Percentiles rank a stretch among this genome's conserved stretches.
These are phyloP conservation scores for Perccottus glenii DNA, from an alignment of 2,113 vertebrate species.

Conservation along the genomic window DNA sequence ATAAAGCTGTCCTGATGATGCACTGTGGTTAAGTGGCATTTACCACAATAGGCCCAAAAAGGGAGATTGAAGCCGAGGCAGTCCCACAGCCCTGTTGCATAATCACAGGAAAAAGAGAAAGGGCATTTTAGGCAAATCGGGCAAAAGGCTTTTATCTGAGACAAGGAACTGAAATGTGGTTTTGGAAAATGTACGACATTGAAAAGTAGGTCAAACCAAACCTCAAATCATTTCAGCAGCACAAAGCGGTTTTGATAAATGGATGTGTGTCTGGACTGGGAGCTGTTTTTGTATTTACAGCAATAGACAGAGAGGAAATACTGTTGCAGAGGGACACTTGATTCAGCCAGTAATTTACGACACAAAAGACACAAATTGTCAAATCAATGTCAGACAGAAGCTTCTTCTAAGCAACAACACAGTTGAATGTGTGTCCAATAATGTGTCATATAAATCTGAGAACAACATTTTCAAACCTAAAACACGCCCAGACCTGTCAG, in stretches of 20 bases:
- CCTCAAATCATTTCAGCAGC: slow-evolving; percentile 41
- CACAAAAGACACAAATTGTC: slow-evolving; percentile 49
- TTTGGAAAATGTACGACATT: slow-evolving; percentile 21
- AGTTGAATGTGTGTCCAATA: slow-evolving; percentile 4
- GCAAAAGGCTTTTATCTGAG: slow-evolving; percentile 18
- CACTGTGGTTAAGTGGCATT: slow-evolving; percentile 13
- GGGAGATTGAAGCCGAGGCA: background rate
- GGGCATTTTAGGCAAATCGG: slow-evolving; percentile 8
- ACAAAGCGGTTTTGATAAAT: slow-evolving; percentile 52
- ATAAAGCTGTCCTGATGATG: slow-evolving; percentile 39
- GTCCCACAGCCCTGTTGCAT: slow-evolving; percentile 32
- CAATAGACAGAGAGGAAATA: slow-evolving; percentile 48
- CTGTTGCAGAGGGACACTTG: slow-evolving; percentile 11
- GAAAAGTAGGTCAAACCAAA: slow-evolving; percentile 66
- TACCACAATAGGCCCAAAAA: background rate
- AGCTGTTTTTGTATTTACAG: slow-evolving; percentile 25
- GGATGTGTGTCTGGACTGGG: slow-evolving; percentile 25
- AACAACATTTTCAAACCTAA: too few species aligned
- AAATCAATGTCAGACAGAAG: slow-evolving; percentile 33
- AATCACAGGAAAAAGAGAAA: slow-evolving; percentile 19
- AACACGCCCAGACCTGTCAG: too few species aligned
- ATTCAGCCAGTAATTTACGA: slow-evolving; percentile 27
- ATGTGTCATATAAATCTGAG: too few species aligned
- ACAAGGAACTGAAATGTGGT: slow-evolving; percentile 13
- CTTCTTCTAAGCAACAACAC: slow-evolving; percentile 18